Conservation (phyloP, 2,113 vertebrate genomes). For the Dicaeum eximium region DNA sequence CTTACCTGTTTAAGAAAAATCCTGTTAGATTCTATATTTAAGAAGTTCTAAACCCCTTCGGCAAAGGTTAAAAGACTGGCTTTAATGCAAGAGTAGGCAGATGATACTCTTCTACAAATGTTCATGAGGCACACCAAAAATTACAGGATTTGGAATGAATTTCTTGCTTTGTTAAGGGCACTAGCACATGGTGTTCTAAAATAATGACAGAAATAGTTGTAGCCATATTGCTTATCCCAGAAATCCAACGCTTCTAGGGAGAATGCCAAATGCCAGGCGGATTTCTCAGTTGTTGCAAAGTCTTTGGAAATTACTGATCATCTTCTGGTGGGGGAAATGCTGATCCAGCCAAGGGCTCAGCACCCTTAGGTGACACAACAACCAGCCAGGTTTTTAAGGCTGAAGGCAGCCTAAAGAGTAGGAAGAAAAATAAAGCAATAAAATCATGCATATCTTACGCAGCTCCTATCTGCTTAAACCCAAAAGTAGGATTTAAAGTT, state of each 20-base stretch:
- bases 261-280: not conserved
- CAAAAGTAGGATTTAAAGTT: not conserved
- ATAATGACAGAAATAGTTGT: conserved; percentile 31
- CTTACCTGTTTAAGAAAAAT: not conserved
- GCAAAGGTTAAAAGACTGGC: not conserved
- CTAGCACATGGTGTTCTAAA: conserved; percentile 31
- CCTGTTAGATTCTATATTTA: not conserved
- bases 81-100: not conserved
- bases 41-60: not conserved
- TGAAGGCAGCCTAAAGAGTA: not conserved
- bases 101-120: not conserved
- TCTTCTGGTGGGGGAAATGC: not conserved
- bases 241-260: not conserved
- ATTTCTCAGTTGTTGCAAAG: not conserved
- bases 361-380: not conserved
- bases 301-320: not conserved
- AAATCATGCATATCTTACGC: not conserved
- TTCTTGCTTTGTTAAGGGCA: not conserved
- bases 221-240: conserved; percentile 33
- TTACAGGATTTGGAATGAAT: not conserved
- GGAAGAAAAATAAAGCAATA: not conserved
- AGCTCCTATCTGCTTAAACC: not conserved
- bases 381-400: not conserved
- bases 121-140: not conserved
- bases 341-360: not conserved